These are phyloP conservation scores for Podarcis raffonei DNA, from an alignment of 2,113 vertebrate genomes.

Conservation along the genomic window DNA sequence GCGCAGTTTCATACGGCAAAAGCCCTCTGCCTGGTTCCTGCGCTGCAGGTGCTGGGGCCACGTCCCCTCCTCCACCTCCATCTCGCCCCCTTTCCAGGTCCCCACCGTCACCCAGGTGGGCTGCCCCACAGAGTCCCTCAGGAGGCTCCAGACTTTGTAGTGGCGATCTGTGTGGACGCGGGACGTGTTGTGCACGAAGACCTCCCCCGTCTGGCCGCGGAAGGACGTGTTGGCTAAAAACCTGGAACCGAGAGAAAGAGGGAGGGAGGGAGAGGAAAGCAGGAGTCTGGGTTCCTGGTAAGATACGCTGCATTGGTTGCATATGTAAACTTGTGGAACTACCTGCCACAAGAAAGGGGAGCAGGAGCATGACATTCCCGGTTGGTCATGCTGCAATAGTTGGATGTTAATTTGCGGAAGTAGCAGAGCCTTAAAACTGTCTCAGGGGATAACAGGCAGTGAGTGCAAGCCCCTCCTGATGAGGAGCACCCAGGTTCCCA, in stretches of 20 bases:
- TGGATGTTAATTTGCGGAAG: no score
- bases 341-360: neutral
- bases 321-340: neutral
- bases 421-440: no score
- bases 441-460: no score
- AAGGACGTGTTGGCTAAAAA: constrained; percentile 88
- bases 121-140: constrained; percentile 76
- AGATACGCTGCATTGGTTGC: no score
- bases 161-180: constrained; percentile 75
- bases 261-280: neutral
- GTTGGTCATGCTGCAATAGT: no score
- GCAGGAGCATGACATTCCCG: no score
- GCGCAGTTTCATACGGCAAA: constrained; percentile 69
- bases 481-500: neutral
- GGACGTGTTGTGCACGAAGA: constrained; percentile 72
- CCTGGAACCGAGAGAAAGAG: constrained; percentile 61
- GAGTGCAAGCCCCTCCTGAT: no score
- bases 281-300: neutral
- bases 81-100: constrained; percentile 78
- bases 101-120: constrained; percentile 91
- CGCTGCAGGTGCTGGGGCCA: constrained; percentile 63
- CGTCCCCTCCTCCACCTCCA: constrained; percentile 79
- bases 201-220: constrained; percentile 77
- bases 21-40: constrained; percentile 29
- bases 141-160: constrained; percentile 87